Conservation (phyloP, 2,888 invertebrate species). For the Trachelus troglodyta region DNA sequence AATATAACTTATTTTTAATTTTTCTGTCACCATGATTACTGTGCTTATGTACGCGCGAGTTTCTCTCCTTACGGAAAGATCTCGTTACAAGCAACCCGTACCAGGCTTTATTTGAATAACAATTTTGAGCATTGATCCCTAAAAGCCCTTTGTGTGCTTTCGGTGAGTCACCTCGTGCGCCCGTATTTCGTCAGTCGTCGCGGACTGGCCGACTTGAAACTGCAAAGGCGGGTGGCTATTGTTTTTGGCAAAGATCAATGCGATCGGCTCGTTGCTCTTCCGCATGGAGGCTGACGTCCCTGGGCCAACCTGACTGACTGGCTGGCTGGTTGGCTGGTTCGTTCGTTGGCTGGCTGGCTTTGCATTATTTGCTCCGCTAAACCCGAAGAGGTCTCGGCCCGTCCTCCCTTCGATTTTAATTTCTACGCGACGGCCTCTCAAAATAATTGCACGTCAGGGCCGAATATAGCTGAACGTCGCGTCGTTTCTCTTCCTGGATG, state of each 20-base stretch:
- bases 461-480: background rate
- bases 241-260: slow-evolving; percentile 62
- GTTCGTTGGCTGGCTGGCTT: slow-evolving; percentile 2
- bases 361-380: slow-evolving; percentile 19
- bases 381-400: slow-evolving; percentile 1
- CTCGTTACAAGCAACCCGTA: slow-evolving; percentile 11
- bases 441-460: background rate
- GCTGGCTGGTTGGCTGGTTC: background rate
- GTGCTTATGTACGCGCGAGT: slow-evolving; percentile 27
- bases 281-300: slow-evolving; percentile 37
- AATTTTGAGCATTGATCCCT: slow-evolving; percentile 6
- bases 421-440: slow-evolving; percentile 24
- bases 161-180: slow-evolving; percentile 48
- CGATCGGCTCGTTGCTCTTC: slow-evolving; percentile 57
- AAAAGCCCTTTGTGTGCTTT: background rate
- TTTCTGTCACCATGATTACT: background rate
- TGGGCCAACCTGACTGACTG: background rate
- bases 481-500: background rate
- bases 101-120: slow-evolving; percentile 18
- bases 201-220: slow-evolving; percentile 22
- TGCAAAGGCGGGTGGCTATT: slow-evolving; percentile 54
- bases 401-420: slow-evolving; percentile 32
- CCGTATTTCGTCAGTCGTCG: slow-evolving; percentile 51
- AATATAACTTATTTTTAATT: background rate
- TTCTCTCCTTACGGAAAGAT: slow-evolving; percentile 23